Percentiles rank a stretch among this genome's conserved stretches.
These are phyloP conservation scores for Istiophorus platypterus DNA, from an alignment of 2,113 vertebrate genomes.

Conservation along the genomic window DNA sequence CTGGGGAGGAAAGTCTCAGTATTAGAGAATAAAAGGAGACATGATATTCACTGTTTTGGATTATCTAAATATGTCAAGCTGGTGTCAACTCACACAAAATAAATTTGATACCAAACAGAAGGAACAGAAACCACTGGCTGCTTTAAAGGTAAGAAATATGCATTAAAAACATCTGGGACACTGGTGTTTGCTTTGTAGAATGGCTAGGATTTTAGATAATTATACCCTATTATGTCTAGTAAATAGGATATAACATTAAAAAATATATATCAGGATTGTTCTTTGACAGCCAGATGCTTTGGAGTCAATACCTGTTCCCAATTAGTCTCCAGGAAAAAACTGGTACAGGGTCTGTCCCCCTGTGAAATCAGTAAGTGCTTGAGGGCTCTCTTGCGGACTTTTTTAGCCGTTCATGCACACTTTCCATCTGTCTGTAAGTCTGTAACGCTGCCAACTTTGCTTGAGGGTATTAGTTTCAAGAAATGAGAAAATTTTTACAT, in stretches of 20 bases:
- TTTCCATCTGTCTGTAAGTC: not conserved
- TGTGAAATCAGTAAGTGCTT: slow-evolving; percentile 23
- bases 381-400: not conserved
- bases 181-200: not conserved
- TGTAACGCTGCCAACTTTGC: not conserved
- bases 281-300: not conserved
- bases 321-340: not conserved
- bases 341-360: not conserved
- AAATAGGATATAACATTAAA: not conserved
- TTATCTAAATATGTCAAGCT: not conserved
- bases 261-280: not conserved
- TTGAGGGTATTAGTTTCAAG: not conserved
- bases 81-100: not conserved
- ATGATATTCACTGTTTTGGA: not conserved
- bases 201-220: not conserved
- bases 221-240: not conserved
- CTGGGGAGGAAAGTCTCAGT: not conserved
- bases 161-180: not conserved
- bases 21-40: not conserved
- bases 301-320: not conserved
- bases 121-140: not conserved
- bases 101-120: not conserved
- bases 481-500: not conserved
- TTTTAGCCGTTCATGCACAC: not conserved
- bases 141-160: not conserved